Base-by-base conservation (phyloP, 1,140 invertebrate genomes). In the Probaryconus sp. region DNA sequence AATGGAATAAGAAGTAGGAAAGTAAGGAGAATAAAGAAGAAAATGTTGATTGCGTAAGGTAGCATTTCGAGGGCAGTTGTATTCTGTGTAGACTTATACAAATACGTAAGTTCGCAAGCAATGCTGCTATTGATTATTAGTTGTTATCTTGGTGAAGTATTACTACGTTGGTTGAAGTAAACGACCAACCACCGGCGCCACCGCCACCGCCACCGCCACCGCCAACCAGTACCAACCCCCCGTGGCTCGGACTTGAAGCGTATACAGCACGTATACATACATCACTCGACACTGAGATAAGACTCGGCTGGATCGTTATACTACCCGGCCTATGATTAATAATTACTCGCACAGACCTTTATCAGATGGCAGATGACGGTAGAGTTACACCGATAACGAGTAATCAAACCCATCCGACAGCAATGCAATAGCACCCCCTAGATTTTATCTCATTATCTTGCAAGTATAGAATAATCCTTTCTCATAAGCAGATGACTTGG, bases 271-370 rank as follows among this genome's bases (percentile, higher is more conserved):
- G 67, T 78, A 64, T 74, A 78, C 81, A 85, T 84, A 82, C 79
- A 85, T 83, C 82, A 84, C 83, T 84, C 82, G 81, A 79, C 79
- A 81, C 80, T 78, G 64, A 85, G 85, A 86, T 87, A 87, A 87
- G 84, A 84, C 81, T 84, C 78, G 81, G 80, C 84, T 84, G 84
- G 84, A 86, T 86, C 83, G 84, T 83, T 86, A 85, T 82, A 81
- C 81, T 73, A 78, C 74, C 79, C 80, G 77, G 78, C 83, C 83
- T 86, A 86, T 87, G 85, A 87, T 87, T 86, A 87, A 86, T 87
- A 87, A 87, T 87, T 86, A 86, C 83, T 84, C 81, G 82, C 74
- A 71, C 70, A 64, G 53, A 76, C 65, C 81, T 80, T 85, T 85
- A 85, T 86, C 85, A 84, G 83, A 84, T 85, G 73, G 75, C 80